Evolutionary conservation across 2,888 invertebrate genomes (phyloP), one percentile per base, ranked within the genome.

Genomic region (Panzeria rudis): DNA sequence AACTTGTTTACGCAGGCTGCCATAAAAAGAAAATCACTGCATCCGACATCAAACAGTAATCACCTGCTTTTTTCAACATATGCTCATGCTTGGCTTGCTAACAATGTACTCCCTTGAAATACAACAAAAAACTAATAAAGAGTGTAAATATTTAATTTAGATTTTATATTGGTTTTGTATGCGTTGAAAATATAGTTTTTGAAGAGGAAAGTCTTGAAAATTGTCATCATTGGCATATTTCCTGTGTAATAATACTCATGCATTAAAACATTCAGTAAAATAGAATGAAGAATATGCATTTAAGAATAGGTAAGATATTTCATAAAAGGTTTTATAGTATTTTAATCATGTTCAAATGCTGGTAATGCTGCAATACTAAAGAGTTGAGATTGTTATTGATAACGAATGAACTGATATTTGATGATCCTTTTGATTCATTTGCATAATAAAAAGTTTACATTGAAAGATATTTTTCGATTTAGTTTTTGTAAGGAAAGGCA

Each of bases 181-280:
- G 87, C 89, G 86, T 88, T 89, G 71, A 75, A 85, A 76, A 89
- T 89, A 89, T 86, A 89, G 64, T 86, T 86, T 62, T n/a, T 13
- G n/a, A 73, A 52, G 29, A 5, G 9, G 23, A 76, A 62, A 25
- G 62, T 29, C 54, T 47, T 25, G 11, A 13, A 66, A 32, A 15
- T 15, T 15, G 13, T 38, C 20, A 11, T 3, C 3, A 5, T 5
- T 4, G 29, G 29, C 29, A 25, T 64, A 64, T 68, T 56, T 59
- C 77, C 66, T 77, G 68, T 47, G 17, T 15, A 44, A 38, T 52
- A 15, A 69, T 38, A 52, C 56, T 20, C 20, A 35, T 2, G n/a
- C 13, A 68, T 52, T 68, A 11, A 25, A 64, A 32, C 41, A 9
- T 29, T 56, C 13, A 50, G 44, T 62, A 50, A 69, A 23, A 61